Evolutionary conservation across 2,888 invertebrate genomes (phyloP).

Genomic region (Girardia tigrina): DNA sequence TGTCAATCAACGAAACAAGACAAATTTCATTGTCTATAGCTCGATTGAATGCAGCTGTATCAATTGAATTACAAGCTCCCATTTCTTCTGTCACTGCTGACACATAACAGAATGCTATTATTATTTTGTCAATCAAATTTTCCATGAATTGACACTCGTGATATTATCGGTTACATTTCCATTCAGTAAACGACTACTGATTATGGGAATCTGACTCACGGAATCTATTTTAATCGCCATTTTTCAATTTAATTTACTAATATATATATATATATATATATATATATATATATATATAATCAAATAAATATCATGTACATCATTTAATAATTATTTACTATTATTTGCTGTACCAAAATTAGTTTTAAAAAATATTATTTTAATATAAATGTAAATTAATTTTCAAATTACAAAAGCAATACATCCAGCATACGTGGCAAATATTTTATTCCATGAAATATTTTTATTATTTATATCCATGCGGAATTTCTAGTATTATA

Average conservation of each 20-base stretch:
- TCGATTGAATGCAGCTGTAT: slow-evolving; percentile 18
- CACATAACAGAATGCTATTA: slow-evolving; percentile 23
- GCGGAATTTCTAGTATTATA: too few species aligned
- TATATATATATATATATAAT: not conserved
- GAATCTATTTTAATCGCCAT: not conserved
- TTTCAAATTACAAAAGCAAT: too few species aligned
- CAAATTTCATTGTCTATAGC: slow-evolving; percentile 23
- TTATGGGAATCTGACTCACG: slow-evolving; percentile 20
- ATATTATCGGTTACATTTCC: slow-evolving; percentile 23
- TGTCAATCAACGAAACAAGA: slow-evolving; percentile 17
- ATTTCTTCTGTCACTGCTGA: slow-evolving; percentile 23
- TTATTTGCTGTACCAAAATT: too few species aligned
- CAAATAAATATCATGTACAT: too few species aligned
- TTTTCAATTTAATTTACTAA: too few species aligned
- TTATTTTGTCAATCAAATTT: slow-evolving; percentile 23
- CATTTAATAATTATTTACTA: too few species aligned
- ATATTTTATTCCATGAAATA: too few species aligned
- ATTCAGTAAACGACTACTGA: slow-evolving; percentile 11
- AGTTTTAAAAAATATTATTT: too few species aligned
- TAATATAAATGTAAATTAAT: too few species aligned
- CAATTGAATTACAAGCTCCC: slow-evolving; percentile 18
- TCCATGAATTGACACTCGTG: slow-evolving; percentile 8
- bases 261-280: not conserved
- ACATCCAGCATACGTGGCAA: too few species aligned
- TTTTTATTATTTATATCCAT: too few species aligned